Base-by-base conservation (phyloP, 1,140 invertebrate species). In the Matsumurasca onukii region DNA sequence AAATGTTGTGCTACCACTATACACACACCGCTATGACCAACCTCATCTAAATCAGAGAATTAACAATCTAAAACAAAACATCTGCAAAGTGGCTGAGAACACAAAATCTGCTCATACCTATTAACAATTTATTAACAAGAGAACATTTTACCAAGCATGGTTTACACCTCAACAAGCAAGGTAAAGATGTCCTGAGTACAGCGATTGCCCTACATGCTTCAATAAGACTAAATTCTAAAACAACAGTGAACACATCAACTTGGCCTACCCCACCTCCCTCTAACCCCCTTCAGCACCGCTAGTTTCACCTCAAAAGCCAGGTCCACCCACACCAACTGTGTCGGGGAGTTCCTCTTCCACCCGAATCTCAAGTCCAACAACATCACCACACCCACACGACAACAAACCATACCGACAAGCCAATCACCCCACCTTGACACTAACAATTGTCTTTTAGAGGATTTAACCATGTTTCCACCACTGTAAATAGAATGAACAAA, bases 111-210 rank as follows among this genome's bases (percentile, higher is more conserved):
- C 24, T 66, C 9, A 22, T 48, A 3, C 31, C 25, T 61, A 61
- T 66, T 48, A 66, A 45, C 17, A 66, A 39, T 17, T 45, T 66
- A 20, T 22, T 49, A 17, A 45, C 34, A 1, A 25, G 65, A n/a
- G n/a, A 25, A 66, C 2, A 51, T 12, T 29, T 22, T 27, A 3
- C 65, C 15, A 27, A 22, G 2, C 20, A 25, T 9, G 29, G 17
- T 1, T 45, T 9, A 66, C 29, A 66, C 17, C 13, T 39, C 27
- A n/a, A 48, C 31, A 45, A 45, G 22, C 25, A 22, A n/a, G 12
- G 25, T 48, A 66, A 9, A 39, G 22, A 25, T n/a, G 13, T 20
- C 20, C n/a, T 45, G n/a, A 48, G 25, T 22, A 66, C 24, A 13
- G 12, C 31, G 15, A 3, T 48, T 20, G 24, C 31, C 22, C 1